Base-by-base conservation (phyloP, 2,888 invertebrate species). In the Encarsia formosa region DNA sequence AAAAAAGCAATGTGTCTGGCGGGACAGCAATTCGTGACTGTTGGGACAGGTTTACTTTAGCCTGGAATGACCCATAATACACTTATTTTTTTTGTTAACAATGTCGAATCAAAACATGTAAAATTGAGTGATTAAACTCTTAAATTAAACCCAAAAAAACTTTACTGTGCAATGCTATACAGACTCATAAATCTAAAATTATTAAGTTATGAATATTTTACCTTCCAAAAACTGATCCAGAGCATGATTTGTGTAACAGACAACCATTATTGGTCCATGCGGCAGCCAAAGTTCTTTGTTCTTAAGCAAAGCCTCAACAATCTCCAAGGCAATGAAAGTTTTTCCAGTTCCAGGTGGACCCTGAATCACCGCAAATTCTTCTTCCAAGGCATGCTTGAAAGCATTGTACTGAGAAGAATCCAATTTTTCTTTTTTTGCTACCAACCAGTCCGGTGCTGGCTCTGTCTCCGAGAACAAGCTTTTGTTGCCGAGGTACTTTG, bases 281-380 rank as follows among this genome's bases (percentile, higher is more conserved):
- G n/a, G 8, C n/a, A 3, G 11, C 46, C 46, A 46, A 26, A 9
- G 5, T 2, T 46, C 20, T 13, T 26, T 29, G 29, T 47, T 47
- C 2, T 19, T 9, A 2, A 47, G 20, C 18, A 47, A 31, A 1
- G 47, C 23, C 3, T 22, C 2, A 29, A 47, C 47, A 20, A 47
- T 39, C 22, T 47, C 31, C 5, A 47, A 20, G 16, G 47, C 44
- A 8, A 50, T 37, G 9, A 50, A 50, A n/a, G n/a, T n/a, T n/a
- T n/a, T n/a, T n/a, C n/a, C n/a, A n/a, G n/a, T n/a, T n/a, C n/a
- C n/a, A n/a, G 5, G 50, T 13, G 47, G 47, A 8, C 34, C 23
- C 20, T 41, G 41, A n/a, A 41, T 41, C n/a, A 41, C 19, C 1
- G 41, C 26, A 20, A 41, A 26, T 18, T 41, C 41, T 13, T 41